Evolutionary conservation across 2,888 invertebrate genomes (phyloP).

Genomic region (Synanthedon andrenaeformis): DNA sequence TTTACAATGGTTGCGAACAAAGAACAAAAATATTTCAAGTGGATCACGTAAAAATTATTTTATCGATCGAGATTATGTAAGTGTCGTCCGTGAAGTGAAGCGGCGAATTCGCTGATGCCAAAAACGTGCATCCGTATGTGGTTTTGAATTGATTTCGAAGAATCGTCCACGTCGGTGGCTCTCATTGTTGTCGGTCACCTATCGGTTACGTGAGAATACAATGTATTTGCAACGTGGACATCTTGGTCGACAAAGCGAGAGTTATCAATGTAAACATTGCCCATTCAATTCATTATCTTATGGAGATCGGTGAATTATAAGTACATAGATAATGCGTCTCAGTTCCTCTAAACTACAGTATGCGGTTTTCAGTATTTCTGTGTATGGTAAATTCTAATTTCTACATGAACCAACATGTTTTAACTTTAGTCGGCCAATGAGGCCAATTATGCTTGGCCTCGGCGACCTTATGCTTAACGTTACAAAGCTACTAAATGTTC

Average conservation of each 20-base stretch:
- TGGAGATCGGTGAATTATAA: too few relatives aligned
- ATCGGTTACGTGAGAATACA: slow-evolving; percentile 65
- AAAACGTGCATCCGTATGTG: slow-evolving; percentile 67
- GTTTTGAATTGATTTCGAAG: slow-evolving; percentile 65
- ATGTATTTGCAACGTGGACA: slow-evolving; percentile 51
- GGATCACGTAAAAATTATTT: not conserved
- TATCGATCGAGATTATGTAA: not conserved
- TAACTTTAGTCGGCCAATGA: too few relatives aligned
- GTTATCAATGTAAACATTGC: too few relatives aligned
- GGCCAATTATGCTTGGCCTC: too few relatives aligned
- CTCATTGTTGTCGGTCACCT: slow-evolving; percentile 60
- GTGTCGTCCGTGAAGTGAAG: not conserved
- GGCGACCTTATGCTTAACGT: too few relatives aligned
- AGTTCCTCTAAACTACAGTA: too few relatives aligned
- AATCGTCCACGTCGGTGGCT: slow-evolving; percentile 63
- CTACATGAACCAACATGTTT: too few relatives aligned
- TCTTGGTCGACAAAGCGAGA: slow-evolving; percentile 6
- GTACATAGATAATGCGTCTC: too few relatives aligned
- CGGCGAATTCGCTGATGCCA: slow-evolving; percentile 61
- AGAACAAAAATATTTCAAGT: not conserved
- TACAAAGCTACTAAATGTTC: too few relatives aligned
- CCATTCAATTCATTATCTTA: too few relatives aligned
- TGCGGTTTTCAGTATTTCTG: too few relatives aligned
- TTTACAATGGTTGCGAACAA: not conserved
- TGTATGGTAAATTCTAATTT: too few relatives aligned